Conservation (phyloP, 2,113 vertebrate species). For the Onychostruthus taczanowskii region DNA sequence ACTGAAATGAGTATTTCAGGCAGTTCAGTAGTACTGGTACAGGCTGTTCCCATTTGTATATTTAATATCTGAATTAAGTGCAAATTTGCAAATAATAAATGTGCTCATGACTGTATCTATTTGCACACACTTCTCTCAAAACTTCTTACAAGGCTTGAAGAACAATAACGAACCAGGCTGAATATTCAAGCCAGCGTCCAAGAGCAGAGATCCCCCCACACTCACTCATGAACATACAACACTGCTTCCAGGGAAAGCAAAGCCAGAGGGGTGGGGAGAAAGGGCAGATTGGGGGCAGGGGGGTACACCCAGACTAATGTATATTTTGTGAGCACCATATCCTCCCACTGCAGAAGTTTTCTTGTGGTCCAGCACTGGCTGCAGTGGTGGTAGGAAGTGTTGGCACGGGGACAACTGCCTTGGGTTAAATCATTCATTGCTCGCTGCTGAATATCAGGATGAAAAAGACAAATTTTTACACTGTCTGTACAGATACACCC, state of each 20-base stretch:
- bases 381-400: not conserved
- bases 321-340: not conserved
- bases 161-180: not conserved
- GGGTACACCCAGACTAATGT: no score
- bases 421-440: accelerated
- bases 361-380: not conserved
- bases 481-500: not conserved
- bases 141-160: not conserved
- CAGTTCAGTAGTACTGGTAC: not conserved
- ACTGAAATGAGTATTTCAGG: slow-evolving; percentile 11
- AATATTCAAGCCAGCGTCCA: not conserved
- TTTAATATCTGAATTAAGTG: slow-evolving; percentile 4
- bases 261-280: not conserved
- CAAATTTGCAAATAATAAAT: slow-evolving; percentile 46
- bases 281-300: not conserved
- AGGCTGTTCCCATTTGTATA: slow-evolving; percentile 20
- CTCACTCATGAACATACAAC: not conserved
- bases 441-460: not conserved
- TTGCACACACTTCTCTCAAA: not conserved
- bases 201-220: not conserved
- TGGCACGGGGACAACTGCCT: not conserved
- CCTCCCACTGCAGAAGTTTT: no score
- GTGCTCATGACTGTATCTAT: not conserved
- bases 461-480: not conserved
- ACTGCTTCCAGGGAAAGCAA: not conserved